Conservation (phyloP, 2,797 vertebrate genomes). For the Myotis vivesi region DNA sequence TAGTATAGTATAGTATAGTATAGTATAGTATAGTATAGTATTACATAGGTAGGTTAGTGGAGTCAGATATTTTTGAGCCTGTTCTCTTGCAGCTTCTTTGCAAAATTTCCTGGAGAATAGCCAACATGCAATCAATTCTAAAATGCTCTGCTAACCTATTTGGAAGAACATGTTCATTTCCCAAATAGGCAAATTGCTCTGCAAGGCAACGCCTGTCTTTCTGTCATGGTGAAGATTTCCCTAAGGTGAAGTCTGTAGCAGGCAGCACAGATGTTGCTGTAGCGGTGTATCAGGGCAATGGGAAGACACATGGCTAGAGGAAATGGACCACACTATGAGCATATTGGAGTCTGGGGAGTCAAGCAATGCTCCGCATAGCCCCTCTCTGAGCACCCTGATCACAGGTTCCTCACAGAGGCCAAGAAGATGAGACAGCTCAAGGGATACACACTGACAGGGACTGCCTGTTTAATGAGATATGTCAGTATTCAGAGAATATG, state of each 20-base stretch:
- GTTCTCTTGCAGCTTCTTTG: background rate
- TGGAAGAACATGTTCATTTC: slow-evolving; percentile 61
- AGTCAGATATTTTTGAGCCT: slow-evolving; percentile 7
- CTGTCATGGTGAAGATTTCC: slow-evolving; percentile 36
- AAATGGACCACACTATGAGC: slow-evolving; percentile 7
- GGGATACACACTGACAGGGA: background rate
- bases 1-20: background rate
- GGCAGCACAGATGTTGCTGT: slow-evolving; percentile 43
- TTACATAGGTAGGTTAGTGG: background rate
- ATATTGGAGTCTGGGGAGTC: background rate
- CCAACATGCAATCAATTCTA: slow-evolving; percentile 30
- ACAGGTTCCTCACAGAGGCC: background rate
- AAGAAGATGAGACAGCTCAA: background rate
- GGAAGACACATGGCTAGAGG: background rate
- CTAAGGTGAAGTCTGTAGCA: slow-evolving; percentile 42
- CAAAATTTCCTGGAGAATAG: slow-evolving; percentile 37
- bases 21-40: background rate
- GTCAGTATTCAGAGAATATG: background rate
- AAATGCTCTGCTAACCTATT: slow-evolving; percentile 48
- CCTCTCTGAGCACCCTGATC: background rate
- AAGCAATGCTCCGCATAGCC: background rate
- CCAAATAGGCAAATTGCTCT: slow-evolving; percentile 49
- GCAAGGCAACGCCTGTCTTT: slow-evolving; percentile 45
- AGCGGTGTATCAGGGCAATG: background rate
- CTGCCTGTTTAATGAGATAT: background rate